Evolutionary conservation across 1,140 invertebrate species (phyloP).

Genomic region (Linepithema humile): DNA sequence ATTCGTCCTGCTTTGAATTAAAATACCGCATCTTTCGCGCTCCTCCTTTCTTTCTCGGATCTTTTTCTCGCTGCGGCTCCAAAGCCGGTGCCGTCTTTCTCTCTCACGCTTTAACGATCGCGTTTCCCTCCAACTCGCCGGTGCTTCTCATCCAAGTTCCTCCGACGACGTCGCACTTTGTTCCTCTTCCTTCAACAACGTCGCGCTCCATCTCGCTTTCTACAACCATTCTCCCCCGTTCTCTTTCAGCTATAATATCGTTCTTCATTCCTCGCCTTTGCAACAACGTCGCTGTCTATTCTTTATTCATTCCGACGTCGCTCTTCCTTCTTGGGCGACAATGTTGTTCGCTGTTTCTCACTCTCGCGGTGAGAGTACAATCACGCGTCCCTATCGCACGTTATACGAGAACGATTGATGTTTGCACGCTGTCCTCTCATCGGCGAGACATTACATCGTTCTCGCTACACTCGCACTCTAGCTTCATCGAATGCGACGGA

Average conservation of each 20-base stretch:
- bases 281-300: neutral
- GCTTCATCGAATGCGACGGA: neutral
- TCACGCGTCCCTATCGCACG: slow-evolving; percentile 33
- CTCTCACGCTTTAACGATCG: neutral
- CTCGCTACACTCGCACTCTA: neutral
- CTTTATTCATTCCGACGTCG: neutral
- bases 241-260: neutral
- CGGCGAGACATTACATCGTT: neutral
- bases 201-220: neutral
- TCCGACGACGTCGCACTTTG: neutral
- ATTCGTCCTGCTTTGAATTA: neutral
- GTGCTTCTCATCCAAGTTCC: slow-evolving; percentile 18
- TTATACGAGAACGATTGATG: neutral
- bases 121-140: slow-evolving; percentile 10
- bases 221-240: neutral
- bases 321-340: neutral
- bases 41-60: neutral
- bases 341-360: neutral
- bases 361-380: slow-evolving; percentile 8
- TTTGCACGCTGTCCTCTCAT: slow-evolving; percentile 7
- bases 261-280: neutral
- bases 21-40: neutral
- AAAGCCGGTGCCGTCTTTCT: neutral
- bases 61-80: neutral
- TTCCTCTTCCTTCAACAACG: neutral